A percentile compares a stretch with the other conserved stretches of the same genome.
These are phyloP conservation scores for Anas acuta DNA, from an alignment of 2,797 vertebrate genomes.

Conservation along the genomic window DNA sequence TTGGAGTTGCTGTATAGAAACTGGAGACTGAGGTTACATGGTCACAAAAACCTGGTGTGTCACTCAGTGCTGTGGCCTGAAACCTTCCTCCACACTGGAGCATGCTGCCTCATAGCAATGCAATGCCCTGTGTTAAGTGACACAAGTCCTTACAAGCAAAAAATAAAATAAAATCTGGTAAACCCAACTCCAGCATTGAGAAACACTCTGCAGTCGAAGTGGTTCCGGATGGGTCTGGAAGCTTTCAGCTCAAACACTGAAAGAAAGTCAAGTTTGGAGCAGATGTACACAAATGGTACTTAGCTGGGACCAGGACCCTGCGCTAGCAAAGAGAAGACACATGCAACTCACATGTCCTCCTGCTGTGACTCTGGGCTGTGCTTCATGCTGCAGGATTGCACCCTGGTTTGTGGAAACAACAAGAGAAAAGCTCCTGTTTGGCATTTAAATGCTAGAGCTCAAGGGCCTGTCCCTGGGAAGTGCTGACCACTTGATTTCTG, in stretches of 20 bases:
- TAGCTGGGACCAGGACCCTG: background rate
- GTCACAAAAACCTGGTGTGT: background rate
- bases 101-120: background rate
- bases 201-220: background rate
- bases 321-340: background rate
- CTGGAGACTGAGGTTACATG: background rate
- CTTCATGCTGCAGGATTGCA: background rate
- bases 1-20: background rate
- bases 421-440: background rate
- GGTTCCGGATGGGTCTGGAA: background rate
- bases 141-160: background rate
- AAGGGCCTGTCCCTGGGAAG: background rate
- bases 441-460: background rate
- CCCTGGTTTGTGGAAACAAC: background rate
- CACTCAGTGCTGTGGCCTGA: background rate
- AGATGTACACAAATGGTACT: background rate
- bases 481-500: background rate
- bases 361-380: background rate
- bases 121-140: background rate
- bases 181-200: background rate
- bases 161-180: background rate
- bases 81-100: background rate
- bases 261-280: background rate
- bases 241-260: background rate
- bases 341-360: background rate